Evolutionary conservation across 2,113 vertebrate genomes (phyloP).

Genomic region (Corythaixoides concolor): DNA sequence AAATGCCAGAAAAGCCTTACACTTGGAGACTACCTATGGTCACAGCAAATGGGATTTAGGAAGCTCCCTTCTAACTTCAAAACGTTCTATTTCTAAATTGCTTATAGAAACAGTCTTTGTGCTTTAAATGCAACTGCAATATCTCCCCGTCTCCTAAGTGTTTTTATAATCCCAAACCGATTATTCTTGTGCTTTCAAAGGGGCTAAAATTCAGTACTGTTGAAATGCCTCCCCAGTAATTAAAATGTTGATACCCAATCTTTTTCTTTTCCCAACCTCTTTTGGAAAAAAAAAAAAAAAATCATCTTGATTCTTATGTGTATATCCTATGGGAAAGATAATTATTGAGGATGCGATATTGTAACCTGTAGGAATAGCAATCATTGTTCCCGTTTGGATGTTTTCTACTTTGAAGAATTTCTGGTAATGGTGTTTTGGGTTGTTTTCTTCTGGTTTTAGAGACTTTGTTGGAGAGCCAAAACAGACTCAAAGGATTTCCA

Average conservation of each 20-base stretch:
- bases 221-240: not conserved
- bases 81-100: not conserved
- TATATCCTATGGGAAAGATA: not conserved
- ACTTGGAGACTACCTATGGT: not conserved
- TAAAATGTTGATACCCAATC: not conserved
- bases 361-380: not conserved
- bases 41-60: not conserved
- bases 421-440: not conserved
- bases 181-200: not conserved
- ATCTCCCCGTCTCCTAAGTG: not conserved
- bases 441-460: not conserved
- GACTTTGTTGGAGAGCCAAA: not conserved
- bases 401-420: not conserved
- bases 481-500: not conserved
- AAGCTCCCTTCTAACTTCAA: not conserved
- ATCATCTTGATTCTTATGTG: not conserved
- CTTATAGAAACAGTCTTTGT: not conserved
- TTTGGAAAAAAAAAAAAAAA: not conserved
- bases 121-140: not conserved
- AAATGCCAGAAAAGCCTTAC: not conserved
- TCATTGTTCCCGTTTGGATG: not conserved
- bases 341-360: not conserved
- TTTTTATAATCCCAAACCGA: not conserved
- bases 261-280: not conserved
- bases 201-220: not conserved